Percentiles rank a stretch among this genome's conserved stretches.
Conservation (phyloP, 2,113 vertebrate genomes). For the Puma concolor region DNA sequence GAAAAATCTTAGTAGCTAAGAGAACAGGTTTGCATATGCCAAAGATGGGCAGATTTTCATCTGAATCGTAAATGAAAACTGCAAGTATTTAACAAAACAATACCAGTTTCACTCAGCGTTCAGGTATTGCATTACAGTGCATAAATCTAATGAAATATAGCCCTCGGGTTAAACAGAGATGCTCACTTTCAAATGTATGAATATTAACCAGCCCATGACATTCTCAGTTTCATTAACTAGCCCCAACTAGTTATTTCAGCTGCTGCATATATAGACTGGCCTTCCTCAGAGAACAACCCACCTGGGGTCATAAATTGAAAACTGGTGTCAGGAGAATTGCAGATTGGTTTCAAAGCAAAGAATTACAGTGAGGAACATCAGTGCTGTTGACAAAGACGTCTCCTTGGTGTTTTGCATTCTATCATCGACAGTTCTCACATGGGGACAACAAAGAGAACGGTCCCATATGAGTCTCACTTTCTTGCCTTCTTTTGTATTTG, state of each 20-base stretch:
- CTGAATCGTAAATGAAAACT: slow-evolving; percentile 21
- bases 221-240: slow-evolving; percentile 43
- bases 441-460: neutral
- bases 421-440: neutral
- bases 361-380: slow-evolving; percentile 1
- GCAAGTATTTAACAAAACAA: slow-evolving; percentile 45
- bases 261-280: neutral
- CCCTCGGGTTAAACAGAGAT: slow-evolving; percentile 29
- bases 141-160: slow-evolving; percentile 61
- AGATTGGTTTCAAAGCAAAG: slow-evolving; percentile 44
- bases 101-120: neutral
- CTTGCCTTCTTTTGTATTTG: slow-evolving; percentile 12
- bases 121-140: neutral
- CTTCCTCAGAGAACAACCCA: neutral
- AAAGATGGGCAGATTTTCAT: neutral
- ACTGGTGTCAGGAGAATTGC: slow-evolving; percentile 31
- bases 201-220: slow-evolving; percentile 38
- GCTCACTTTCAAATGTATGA: slow-evolving; percentile 39
- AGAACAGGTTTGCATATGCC: neutral
- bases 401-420: neutral
- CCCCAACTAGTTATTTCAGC: slow-evolving; percentile 20
- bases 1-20: neutral
- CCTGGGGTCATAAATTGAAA: slow-evolving; percentile 40
- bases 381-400: neutral
- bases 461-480: neutral